phyloP scores from a whole-genome alignment of 2,113 vertebrate species.

The Sula dactylatra region DNA sequence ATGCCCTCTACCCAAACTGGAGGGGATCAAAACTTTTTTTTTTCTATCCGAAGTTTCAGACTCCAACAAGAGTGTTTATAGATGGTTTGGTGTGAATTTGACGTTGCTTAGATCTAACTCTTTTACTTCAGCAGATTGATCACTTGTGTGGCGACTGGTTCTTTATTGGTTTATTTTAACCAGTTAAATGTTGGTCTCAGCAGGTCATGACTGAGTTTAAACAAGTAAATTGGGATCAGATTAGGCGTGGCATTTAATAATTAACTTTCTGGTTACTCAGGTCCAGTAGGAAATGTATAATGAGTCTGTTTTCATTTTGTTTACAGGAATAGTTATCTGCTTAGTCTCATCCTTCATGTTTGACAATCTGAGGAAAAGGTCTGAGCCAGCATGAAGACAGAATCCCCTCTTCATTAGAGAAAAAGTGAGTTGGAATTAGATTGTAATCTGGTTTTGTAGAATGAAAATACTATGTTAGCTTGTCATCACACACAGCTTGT shows the following conservation, averaged over 20 bases:
- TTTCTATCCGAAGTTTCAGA: not conserved
- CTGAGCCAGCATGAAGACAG: constrained; percentile 63
- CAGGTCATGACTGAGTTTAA: constrained; percentile 20
- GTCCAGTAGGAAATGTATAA: constrained; percentile 51
- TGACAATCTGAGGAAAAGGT: constrained; percentile 16
- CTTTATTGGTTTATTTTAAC: not conserved
- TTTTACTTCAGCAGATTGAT: not conserved
- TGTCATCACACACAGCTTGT: not conserved
- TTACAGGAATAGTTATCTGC: constrained; percentile 63
- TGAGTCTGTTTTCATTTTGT: constrained; percentile 49
- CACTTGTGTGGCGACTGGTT: fast-evolving
- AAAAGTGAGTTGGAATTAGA: constrained; percentile 48
- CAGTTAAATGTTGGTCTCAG: not conserved
- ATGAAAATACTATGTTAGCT: not conserved
- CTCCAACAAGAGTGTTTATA: not conserved
- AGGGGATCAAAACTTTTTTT: not conserved
- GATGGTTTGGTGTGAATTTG: not conserved
- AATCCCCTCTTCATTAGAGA: constrained; percentile 57
- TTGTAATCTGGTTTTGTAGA: not conserved
- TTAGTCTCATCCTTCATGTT: constrained; percentile 32
- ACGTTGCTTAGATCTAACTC: not conserved
- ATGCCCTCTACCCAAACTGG: not conserved
- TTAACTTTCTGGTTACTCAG: constrained; percentile 65
- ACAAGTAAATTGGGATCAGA: not conserved
- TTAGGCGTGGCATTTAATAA: constrained; percentile 50